These are phyloP conservation scores for Drosophila burlai DNA, from an alignment of 1,140 invertebrate species.

Conservation along the genomic window DNA sequence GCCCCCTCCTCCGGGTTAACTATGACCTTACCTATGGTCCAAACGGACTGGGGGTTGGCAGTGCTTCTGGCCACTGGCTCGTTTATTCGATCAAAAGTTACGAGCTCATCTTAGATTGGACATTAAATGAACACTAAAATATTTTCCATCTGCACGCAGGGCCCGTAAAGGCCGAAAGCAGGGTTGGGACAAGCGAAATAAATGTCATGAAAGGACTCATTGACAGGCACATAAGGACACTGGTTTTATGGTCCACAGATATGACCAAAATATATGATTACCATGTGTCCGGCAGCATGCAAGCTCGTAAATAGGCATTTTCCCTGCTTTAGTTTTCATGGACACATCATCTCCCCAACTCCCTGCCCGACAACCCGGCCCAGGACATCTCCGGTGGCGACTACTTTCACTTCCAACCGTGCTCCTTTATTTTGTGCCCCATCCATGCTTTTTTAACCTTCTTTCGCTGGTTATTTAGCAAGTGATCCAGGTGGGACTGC, in stretches of 20 bases:
- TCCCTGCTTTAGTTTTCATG: constrained; percentile 73
- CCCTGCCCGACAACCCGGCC: constrained; percentile 11
- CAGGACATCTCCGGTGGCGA: constrained; percentile 31
- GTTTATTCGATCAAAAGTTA: constrained; percentile 85
- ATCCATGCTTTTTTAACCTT: constrained; percentile 54
- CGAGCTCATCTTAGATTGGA: constrained; percentile 85
- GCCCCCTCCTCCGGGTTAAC: constrained; percentile 23
- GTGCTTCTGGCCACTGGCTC: constrained; percentile 35
- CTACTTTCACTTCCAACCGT: constrained; percentile 17
- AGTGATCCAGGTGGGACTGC: constrained; percentile 84
- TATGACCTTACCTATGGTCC: constrained; percentile 49
- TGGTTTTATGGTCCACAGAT: constrained; percentile 85
- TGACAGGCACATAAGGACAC: constrained; percentile 85
- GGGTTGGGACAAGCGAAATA: constrained; percentile 72
- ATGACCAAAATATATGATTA: constrained; percentile 85
- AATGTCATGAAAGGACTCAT: constrained; percentile 85
- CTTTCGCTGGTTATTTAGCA: constrained; percentile 70
- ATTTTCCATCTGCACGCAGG: constrained; percentile 84
- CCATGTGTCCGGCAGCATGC: constrained; percentile 83
- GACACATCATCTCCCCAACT: constrained; percentile 37
- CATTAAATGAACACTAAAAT: constrained; percentile 85
- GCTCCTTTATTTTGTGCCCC: constrained; percentile 24
- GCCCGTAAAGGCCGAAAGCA: constrained; percentile 16
- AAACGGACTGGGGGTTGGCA: constrained; percentile 3
- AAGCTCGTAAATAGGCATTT: constrained; percentile 85